These are phyloP conservation scores for Chrysolina oricalcia DNA, from an alignment of 2,888 invertebrate genomes.

Conservation along the genomic window DNA sequence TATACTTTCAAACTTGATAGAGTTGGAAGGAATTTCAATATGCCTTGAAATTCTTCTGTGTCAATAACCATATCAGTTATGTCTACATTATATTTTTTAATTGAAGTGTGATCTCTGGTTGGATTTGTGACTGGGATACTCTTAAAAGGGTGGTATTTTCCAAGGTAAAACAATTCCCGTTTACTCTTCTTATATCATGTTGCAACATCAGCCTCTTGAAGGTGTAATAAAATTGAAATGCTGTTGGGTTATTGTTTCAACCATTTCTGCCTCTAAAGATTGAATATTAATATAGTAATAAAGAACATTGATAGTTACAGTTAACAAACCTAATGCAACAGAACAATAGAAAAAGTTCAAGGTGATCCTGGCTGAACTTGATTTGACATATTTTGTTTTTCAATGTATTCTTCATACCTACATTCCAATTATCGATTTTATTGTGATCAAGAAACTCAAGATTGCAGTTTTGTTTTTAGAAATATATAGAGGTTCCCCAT, in stretches of 20 bases:
- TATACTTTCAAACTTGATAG: background rate
- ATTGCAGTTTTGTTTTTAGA: constrained; percentile 38
- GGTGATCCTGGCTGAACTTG: constrained; percentile 45
- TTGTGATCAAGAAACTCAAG: constrained; percentile 37
- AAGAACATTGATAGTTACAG: no score
- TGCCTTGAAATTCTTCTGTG: constrained; percentile 7
- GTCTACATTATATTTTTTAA: constrained; percentile 6
- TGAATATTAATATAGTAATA: no score
- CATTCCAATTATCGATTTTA: constrained; percentile 35
- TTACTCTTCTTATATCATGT: background rate
- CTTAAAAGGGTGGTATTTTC: constrained; percentile 16
- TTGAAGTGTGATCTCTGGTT: background rate
- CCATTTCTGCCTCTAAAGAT: constrained; percentile 42
- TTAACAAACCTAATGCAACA: constrained; percentile 33
- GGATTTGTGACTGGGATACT: background rate
- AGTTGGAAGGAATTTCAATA: background rate
- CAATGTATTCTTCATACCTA: constrained; percentile 40
- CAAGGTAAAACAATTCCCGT: constrained; percentile 9
- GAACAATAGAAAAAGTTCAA: constrained; percentile 49
- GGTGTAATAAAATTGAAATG: constrained; percentile 35
- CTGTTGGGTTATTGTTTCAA: constrained; percentile 44
- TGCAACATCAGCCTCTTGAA: constrained; percentile 36
- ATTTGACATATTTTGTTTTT: constrained; percentile 26
- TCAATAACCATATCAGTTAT: constrained; percentile 7
- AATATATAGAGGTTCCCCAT: background rate